phyloP scores from a whole-genome alignment of 2,888 invertebrate genomes.

The Pristionchus fissidentatus region DNA sequence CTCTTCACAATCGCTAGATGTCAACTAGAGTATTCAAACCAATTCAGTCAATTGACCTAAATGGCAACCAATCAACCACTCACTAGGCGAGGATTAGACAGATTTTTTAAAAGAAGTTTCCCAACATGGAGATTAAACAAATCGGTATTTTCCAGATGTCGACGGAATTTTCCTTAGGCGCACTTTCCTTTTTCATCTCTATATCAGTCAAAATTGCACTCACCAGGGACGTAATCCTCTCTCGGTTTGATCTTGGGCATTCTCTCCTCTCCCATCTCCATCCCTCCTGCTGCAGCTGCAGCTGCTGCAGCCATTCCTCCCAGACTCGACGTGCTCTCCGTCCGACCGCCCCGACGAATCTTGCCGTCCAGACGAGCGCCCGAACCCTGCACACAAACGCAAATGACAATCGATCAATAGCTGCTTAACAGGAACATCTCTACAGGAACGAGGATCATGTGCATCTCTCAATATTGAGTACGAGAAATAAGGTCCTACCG shows the following conservation, averaged over 20 bases:
- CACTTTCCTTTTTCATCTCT: background rate
- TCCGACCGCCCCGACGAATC: slow-evolving; percentile 44
- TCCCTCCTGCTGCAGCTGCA: slow-evolving; percentile 56
- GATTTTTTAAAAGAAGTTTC: too few species aligned
- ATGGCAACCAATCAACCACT: too few species aligned
- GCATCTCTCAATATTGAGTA: too few species aligned
- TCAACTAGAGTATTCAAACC: too few species aligned
- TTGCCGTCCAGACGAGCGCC: slow-evolving; percentile 72
- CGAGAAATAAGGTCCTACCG: too few species aligned
- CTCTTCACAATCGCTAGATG: too few species aligned
- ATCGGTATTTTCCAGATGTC: background rate
- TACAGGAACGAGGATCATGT: too few species aligned
- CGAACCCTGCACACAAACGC: slow-evolving; percentile 58
- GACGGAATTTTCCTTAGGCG: background rate
- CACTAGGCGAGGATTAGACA: too few species aligned
- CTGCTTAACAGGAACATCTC: too few species aligned
- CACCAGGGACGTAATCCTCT: slow-evolving; percentile 46
- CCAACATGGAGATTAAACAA: too few species aligned
- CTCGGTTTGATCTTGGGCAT: slow-evolving; percentile 17
- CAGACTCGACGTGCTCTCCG: slow-evolving; percentile 47
- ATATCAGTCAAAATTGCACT: slow-evolving; percentile 18
- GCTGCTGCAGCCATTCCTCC: background rate
- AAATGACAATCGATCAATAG: background rate
- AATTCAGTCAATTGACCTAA: too few species aligned
- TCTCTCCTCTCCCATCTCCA: slow-evolving; percentile 49